Base-by-base conservation (phyloP, 2,113 vertebrate genomes). In the Addax nasomaculatus region DNA sequence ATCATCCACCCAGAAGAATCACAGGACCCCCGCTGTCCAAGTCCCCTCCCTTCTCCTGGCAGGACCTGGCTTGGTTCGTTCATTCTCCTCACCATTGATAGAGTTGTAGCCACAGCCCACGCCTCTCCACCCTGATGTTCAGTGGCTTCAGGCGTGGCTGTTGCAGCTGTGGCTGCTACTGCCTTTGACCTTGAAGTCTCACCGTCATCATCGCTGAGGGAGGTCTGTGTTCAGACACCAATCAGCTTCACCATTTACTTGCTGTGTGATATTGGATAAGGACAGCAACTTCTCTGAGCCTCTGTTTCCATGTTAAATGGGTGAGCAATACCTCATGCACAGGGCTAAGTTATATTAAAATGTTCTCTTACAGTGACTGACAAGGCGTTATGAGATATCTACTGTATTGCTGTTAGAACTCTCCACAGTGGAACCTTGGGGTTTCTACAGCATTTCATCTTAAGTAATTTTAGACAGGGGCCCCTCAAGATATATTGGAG, bases 351-450 rank as follows among this genome's bases (percentile, higher is more conserved):
- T 51, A 3, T 84, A 45, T 55, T 36, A 73, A 92, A 70, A 55
- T 27, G 7, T 30, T 7, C 33, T 29, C 27, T 58, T 39, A 15
- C 8, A 53, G 51, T 64, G n/a, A 70, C 53, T n/a, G 25, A 33
- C 29, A 39, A 78, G 57, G 29, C 21, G 16, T 58, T 25, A 0
- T 81, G 51, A 89, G 62, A 55, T 33, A 14, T 2, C 27, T 36
- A 0, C 1, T 21, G 14, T 3, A 23, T 33, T 51, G 17, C 27
- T 39, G 0, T 64, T n/a, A 30, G 49, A n/a, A 36, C 16, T 58
- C 79, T 70, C 81, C 45, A 5, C 27, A n/a, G 39, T 14, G 10
- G 2, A 36, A 57, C 45, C 27, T 90, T 11, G 2, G 81, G 27
- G n/a, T 47, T 90, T 92, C 43, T 76, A 3, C 0, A 43, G 16